A percentile compares a stretch with the other conserved stretches of the same genome.
Conservation (phyloP, 2,888 invertebrate genomes). For the Drosophila neoperkinsi region DNA sequence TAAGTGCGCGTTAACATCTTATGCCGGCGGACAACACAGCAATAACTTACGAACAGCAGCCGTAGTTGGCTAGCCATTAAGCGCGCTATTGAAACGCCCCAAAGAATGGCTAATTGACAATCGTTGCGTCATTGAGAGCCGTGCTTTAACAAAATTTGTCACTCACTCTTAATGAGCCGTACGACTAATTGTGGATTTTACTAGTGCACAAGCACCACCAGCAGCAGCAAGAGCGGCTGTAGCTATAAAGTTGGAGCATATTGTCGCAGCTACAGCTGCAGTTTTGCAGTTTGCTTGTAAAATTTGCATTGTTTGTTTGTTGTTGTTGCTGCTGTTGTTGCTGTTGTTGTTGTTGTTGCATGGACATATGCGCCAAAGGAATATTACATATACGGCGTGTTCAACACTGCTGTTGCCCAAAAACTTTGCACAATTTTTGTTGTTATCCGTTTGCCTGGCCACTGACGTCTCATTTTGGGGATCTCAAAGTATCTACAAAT, state of each 20-base stretch:
- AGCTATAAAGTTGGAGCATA: slow-evolving; percentile 22
- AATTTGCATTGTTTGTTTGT: slow-evolving; percentile 54
- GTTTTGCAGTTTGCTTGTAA: slow-evolving; percentile 25
- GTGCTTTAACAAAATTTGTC: slow-evolving; percentile 53
- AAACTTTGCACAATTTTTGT: slow-evolving; percentile 62
- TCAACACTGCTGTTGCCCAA: slow-evolving; percentile 47
- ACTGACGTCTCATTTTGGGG: slow-evolving; percentile 60
- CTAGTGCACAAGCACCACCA: too few species aligned
- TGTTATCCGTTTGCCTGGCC: slow-evolving; percentile 48
- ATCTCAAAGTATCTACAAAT: slow-evolving; percentile 56
- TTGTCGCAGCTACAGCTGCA: slow-evolving; percentile 25
- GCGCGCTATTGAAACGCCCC: slow-evolving; percentile 39
- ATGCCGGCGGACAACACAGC: slow-evolving; percentile 61
- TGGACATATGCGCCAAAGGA: slow-evolving; percentile 62
- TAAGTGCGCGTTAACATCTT: slow-evolving; percentile 81
- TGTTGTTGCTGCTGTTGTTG: slow-evolving; percentile 32
- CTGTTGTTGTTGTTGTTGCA: slow-evolving; percentile 56
- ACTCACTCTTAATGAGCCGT: slow-evolving; percentile 59
- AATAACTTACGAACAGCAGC: slow-evolving; percentile 50
- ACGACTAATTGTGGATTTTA: slow-evolving; percentile 57
- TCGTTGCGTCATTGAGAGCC: slow-evolving; percentile 26
- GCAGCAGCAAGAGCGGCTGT: neutral
- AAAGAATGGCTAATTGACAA: slow-evolving; percentile 70
- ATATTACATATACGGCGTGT: slow-evolving; percentile 74
- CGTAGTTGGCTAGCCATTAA: slow-evolving; percentile 55